Conservation (phyloP, 2,113 vertebrate genomes). For the Vulpes vulpes region DNA sequence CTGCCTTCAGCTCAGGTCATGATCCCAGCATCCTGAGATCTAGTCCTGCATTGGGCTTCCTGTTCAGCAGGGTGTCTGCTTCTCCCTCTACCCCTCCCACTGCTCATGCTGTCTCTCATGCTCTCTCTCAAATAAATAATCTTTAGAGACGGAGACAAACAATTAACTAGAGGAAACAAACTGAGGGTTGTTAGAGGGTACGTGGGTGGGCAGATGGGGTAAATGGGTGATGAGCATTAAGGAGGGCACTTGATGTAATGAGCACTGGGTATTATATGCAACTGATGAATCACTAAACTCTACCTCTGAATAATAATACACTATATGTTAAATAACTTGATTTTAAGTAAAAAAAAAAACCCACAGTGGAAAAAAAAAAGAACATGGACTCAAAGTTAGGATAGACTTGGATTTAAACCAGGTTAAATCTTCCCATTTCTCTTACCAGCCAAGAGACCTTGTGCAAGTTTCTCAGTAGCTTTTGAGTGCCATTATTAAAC, state of each 20-base stretch:
- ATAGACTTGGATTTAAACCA: not conserved
- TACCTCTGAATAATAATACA: not conserved
- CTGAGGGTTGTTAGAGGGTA: not conserved
- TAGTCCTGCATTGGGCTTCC: no score
- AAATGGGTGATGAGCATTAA: not conserved
- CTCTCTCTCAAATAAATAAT: no score
- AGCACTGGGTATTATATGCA: not conserved
- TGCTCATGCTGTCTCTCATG: no score
- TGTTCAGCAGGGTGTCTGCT: no score
- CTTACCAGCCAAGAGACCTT: not conserved
- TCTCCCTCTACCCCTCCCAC: no score
- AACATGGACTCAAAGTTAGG: not conserved
- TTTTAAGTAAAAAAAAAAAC: not conserved
- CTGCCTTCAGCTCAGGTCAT: no score
- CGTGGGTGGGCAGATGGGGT: not conserved
- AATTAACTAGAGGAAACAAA: not conserved
- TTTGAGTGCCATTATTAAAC: not conserved
- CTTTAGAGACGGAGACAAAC: not conserved
- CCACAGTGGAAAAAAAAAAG: not conserved
- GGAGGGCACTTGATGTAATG: not conserved
- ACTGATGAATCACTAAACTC: not conserved
- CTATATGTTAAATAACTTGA: not conserved
- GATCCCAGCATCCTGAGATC: no score
- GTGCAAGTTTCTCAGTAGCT: not conserved
- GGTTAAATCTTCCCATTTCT: not conserved